Evolutionary conservation across 2,797 vertebrate species (phyloP), one percentile per base, ranked within the genome.

Genomic region (Myotis pilosus): DNA sequence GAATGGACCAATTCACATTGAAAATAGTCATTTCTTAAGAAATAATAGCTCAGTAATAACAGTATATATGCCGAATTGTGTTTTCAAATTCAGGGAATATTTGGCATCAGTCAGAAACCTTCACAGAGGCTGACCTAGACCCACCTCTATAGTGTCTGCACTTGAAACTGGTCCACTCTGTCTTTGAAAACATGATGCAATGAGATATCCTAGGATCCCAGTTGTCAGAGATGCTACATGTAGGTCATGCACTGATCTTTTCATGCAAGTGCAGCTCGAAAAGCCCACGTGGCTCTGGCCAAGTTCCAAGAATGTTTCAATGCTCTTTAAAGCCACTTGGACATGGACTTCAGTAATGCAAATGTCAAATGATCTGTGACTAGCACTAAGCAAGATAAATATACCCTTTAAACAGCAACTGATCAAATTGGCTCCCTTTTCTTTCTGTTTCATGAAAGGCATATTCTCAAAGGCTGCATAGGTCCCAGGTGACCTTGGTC

Each of bases 351-450:
- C 51, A 25, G 80, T 76, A 51, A 92, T 60, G 82, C n/a, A 72
- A 86, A 92, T 93, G 64, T 94, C 84, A 92, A 89, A 47, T 62
- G 95, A 82, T 66, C 72, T 93, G 57, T 62, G 33, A 82, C 57
- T 82, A 90, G 81, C 96, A 33, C 28, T 92, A 95, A 95, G 55
- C 38, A 94, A 95, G 93, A 89, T 60, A 96, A 92, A 90, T 76
- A 74, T 1, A 28, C 7, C 20, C 16, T 79, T 85, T 87, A 68
- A 90, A 62, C 20, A 87, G 66, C 20, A 83, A 33, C 74, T 86
- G 55, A 87, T 75, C 57, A 33, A 8, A 94, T 60, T 25, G 78
- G 30, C 23, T 85, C 47, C 12, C 38, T 89, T 92, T 38, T 22
- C 51, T 80, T 91, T 92, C 36, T 88, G 22, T 53, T 86, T 95